Evolutionary conservation across 2,113 vertebrate genomes (phyloP).

Genomic region (Cololabis saira): DNA sequence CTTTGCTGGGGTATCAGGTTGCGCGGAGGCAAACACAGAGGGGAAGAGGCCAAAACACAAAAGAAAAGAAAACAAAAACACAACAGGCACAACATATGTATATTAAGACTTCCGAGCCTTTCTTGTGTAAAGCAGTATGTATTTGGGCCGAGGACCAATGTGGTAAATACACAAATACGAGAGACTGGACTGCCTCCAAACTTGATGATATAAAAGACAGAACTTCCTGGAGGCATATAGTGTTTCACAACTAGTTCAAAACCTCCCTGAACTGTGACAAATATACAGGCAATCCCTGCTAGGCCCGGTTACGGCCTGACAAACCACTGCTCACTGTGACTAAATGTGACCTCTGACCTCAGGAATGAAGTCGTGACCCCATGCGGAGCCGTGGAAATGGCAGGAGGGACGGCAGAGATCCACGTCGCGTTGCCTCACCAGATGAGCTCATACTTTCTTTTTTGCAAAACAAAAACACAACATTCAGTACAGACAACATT

Average conservation of each 20-base stretch:
- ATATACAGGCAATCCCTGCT: conserved; percentile 37
- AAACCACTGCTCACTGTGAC: conserved; percentile 37
- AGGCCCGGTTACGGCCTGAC: conserved; percentile 15
- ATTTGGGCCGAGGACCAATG: neutral
- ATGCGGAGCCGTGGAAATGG: conserved; percentile 10
- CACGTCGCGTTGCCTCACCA: conserved; percentile 3
- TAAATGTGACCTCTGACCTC: conserved; percentile 55
- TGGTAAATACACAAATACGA: neutral
- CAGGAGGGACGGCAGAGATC: neutral
- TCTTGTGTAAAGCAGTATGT: neutral
- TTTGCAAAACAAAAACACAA: neutral
- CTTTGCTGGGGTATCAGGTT: neutral
- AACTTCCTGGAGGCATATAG: conserved; percentile 15
- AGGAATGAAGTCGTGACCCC: conserved; percentile 37
- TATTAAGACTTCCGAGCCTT: no score
- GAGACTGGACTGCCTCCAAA: conserved; percentile 3
- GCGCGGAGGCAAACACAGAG: neutral
- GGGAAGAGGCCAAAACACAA: neutral
- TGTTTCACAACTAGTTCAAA: conserved; percentile 23
- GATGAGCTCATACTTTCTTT: neutral
- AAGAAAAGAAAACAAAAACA: neutral
- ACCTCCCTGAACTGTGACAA: conserved; percentile 21
- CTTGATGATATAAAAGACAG: conserved; percentile 21
- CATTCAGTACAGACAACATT: neutral
- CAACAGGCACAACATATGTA: neutral